These are phyloP conservation scores for Andrena trimmerana DNA, from an alignment of 2,888 invertebrate species.

Conservation along the genomic window DNA sequence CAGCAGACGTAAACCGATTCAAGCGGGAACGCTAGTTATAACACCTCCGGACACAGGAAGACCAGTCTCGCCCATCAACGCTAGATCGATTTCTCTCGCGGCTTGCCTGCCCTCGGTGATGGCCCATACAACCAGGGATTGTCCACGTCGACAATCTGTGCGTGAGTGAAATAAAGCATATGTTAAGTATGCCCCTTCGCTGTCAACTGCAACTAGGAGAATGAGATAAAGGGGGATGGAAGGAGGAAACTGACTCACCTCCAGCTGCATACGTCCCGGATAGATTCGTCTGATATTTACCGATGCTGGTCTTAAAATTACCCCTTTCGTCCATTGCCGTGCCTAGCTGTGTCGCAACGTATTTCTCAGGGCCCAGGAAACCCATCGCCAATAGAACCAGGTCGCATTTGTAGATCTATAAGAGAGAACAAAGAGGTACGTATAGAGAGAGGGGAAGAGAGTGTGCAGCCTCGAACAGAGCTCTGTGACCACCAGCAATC, in stretches of 20 bases:
- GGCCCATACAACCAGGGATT: slow-evolving; percentile 99
- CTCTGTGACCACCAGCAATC: too few relatives aligned
- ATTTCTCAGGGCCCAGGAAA: slow-evolving; percentile 97
- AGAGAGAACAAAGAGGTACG: neutral
- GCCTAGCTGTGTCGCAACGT: slow-evolving; percentile 92
- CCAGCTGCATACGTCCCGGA: slow-evolving; percentile 97
- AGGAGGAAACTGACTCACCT: slow-evolving; percentile 87
- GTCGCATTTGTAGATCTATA: slow-evolving; percentile 92
- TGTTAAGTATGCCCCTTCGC: neutral
- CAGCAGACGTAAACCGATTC: slow-evolving; percentile 44
- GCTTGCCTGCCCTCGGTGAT: slow-evolving; percentile 99
- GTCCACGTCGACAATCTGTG: slow-evolving; percentile 98
- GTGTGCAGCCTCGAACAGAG: too few relatives aligned
- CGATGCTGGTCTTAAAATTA: slow-evolving; percentile 93
- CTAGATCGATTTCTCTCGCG: slow-evolving; percentile 96
- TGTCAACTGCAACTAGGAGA: too few relatives aligned
- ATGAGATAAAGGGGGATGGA: neutral
- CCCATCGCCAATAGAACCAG: slow-evolving; percentile 99
- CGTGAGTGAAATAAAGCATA: neutral
- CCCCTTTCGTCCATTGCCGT: slow-evolving; percentile 95
- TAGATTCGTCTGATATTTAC: slow-evolving; percentile 92
- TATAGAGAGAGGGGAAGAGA: too few relatives aligned
- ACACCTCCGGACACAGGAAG: slow-evolving; percentile 98
- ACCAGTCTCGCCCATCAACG: slow-evolving; percentile 92
- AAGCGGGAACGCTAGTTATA: slow-evolving; percentile 84